Percentiles rank a stretch among this genome's conserved stretches.
phyloP scores from a whole-genome alignment of 30 jellyfish, hydroid and myxozoan genomes.

The Aurelia aurita region DNA sequence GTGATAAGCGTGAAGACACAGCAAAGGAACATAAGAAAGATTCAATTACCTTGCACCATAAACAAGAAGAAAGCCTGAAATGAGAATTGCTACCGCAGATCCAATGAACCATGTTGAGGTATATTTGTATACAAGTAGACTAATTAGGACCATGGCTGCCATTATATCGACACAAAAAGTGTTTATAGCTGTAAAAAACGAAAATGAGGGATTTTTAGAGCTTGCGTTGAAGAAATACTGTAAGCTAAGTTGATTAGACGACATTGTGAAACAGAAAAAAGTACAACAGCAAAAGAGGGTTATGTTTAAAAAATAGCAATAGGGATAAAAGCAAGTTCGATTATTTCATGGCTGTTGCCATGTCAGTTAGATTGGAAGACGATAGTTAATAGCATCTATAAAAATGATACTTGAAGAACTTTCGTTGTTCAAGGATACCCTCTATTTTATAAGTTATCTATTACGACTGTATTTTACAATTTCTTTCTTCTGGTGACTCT shows the following conservation, averaged over 20 bases:
- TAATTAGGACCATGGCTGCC: slow-evolving; percentile 73
- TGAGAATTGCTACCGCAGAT: slow-evolving; percentile 53
- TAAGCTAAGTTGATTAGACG: not conserved
- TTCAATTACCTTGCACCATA: slow-evolving; percentile 72
- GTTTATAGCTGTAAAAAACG: slow-evolving; percentile 47
- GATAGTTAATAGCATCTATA: too few species aligned
- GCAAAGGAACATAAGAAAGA: not conserved
- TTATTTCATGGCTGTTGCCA: too few species aligned
- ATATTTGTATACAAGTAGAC: slow-evolving; percentile 60
- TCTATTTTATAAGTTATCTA: not conserved
- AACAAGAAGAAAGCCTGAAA: slow-evolving; percentile 50
- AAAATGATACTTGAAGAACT: too few species aligned
- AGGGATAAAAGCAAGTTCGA: too few species aligned
- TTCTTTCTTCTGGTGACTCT: too few species aligned
- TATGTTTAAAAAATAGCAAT: too few species aligned
- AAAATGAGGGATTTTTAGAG: not conserved
- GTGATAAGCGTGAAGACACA: not conserved
- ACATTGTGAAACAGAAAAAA: not conserved
- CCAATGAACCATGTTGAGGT: slow-evolving; percentile 78
- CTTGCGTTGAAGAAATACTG: not conserved
- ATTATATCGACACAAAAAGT: slow-evolving; percentile 69
- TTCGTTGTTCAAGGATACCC: not conserved
- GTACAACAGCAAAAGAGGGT: too few species aligned
- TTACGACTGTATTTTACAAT: too few species aligned
- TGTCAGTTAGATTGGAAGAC: too few species aligned